Conservation (phyloP, 2,888 invertebrate genomes). For the Icerya purchasi region DNA sequence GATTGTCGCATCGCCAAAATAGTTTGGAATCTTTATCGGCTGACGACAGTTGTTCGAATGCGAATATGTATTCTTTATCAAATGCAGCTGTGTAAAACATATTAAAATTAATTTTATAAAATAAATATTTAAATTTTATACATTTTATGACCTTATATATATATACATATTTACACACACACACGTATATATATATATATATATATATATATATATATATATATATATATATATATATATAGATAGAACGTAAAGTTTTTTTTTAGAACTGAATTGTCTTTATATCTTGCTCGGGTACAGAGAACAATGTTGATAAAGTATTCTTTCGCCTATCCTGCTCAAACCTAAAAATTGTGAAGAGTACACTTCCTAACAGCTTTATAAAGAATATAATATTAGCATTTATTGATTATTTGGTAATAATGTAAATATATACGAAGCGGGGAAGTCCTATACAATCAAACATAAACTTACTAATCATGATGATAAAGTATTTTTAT, state of each 20-base stretch:
- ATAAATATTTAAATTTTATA: not conserved
- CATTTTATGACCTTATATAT: not conserved
- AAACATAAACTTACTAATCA: no score
- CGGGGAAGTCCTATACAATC: no score
- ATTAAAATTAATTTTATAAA: not conserved
- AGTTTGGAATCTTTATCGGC: slow-evolving; percentile 44
- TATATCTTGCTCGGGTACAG: no score
- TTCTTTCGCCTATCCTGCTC: no score
- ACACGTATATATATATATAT: not conserved
- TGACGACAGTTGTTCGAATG: slow-evolving; percentile 46
- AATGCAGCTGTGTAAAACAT: slow-evolving; percentile 39
- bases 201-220: not conserved
- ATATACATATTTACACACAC: not conserved
- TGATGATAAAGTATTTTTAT: no score
- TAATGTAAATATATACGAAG: no score
- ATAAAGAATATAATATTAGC: no score
- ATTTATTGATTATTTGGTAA: no score
- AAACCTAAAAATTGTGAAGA: no score
- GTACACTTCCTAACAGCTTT: no score
- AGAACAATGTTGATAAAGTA: no score
- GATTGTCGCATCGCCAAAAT: slow-evolving; percentile 51
- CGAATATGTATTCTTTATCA: slow-evolving; percentile 69
- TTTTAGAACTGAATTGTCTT: no score
- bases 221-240: not conserved
- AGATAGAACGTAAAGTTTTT: not conserved